Conservation (phyloP, 2,888 invertebrate species). For the Lobophora halterata region DNA sequence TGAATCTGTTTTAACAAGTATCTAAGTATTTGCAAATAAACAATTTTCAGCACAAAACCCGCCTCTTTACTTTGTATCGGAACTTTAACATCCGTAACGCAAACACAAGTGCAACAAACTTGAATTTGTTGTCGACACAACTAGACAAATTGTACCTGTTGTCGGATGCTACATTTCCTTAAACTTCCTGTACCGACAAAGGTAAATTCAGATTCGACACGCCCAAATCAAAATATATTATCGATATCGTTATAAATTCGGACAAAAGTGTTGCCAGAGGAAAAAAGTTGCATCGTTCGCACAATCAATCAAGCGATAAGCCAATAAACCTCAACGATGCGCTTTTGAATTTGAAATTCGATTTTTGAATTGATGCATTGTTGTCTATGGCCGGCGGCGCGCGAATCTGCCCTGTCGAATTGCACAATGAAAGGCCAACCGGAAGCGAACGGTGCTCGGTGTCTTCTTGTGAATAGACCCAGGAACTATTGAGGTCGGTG, state of each 20-base stretch:
- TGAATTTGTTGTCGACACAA: conserved; percentile 39
- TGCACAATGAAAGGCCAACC: conserved; percentile 72
- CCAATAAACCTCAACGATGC: conserved; percentile 82
- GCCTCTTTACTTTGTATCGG: conserved; percentile 46
- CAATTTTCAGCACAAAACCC: conserved; percentile 45
- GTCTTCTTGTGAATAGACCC: conserved; percentile 69
- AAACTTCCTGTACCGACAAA: conserved; percentile 74
- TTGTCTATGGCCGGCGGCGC: conserved; percentile 69
- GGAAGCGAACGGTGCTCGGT: conserved; percentile 74
- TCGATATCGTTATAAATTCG: conserved; percentile 41
- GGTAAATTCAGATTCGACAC: conserved; percentile 64
- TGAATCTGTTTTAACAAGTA: conserved; percentile 10
- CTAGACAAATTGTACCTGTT: conserved; percentile 53
- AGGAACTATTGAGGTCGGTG: conserved; percentile 68
- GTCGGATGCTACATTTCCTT: conserved; percentile 46
- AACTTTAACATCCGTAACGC: conserved; percentile 65
- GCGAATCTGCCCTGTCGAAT: conserved; percentile 68
- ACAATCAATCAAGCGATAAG: conserved; percentile 81
- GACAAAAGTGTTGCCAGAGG: conserved; percentile 28
- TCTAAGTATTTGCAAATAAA: conserved; percentile 32
- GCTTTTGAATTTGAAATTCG: conserved; percentile 77
- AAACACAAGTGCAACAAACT: conserved; percentile 71
- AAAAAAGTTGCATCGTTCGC: conserved; percentile 65
- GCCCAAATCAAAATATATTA: conserved; percentile 80
- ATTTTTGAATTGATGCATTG: conserved; percentile 71